phyloP scores from a whole-genome alignment of 1,140 invertebrate species.

The Ceratitis capitata region DNA sequence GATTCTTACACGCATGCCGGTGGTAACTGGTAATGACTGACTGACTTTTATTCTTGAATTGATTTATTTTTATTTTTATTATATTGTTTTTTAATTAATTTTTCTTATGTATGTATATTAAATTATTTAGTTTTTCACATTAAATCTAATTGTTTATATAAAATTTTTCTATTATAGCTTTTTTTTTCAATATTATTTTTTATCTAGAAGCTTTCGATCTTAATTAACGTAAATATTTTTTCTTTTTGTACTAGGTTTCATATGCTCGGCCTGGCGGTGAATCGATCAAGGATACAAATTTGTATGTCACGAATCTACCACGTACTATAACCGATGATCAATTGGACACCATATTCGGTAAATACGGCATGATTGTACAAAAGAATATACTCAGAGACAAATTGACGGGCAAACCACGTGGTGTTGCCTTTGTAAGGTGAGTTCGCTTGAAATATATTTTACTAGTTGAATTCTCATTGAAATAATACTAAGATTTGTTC shows the following conservation, averaged over 20 bases:
- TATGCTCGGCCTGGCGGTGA: conserved; percentile 91
- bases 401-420: conserved; percentile 83
- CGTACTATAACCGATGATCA: conserved; percentile 84
- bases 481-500: not conserved
- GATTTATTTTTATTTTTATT: too few relatives aligned
- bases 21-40: too few relatives aligned
- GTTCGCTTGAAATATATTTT: conserved; percentile 42
- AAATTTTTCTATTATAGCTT: too few relatives aligned
- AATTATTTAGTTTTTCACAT: too few relatives aligned
- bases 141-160: too few relatives aligned
- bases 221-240: not conserved
- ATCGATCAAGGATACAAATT: conserved; percentile 93
- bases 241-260: conserved; percentile 74
- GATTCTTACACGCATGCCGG: too few relatives aligned
- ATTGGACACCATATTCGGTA: conserved; percentile 84
- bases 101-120: too few relatives aligned
- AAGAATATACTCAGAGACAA: conserved; percentile 90
- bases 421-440: conserved; percentile 93
- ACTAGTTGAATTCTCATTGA: not conserved
- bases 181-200: too few relatives aligned
- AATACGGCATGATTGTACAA: conserved; percentile 89
- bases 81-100: too few relatives aligned
- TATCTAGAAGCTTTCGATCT: too few relatives aligned
- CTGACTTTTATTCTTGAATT: too few relatives aligned
- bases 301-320: conserved; percentile 93